Evolutionary conservation across 2,113 vertebrate species (phyloP).

Genomic region (Baryphthengus martii): DNA sequence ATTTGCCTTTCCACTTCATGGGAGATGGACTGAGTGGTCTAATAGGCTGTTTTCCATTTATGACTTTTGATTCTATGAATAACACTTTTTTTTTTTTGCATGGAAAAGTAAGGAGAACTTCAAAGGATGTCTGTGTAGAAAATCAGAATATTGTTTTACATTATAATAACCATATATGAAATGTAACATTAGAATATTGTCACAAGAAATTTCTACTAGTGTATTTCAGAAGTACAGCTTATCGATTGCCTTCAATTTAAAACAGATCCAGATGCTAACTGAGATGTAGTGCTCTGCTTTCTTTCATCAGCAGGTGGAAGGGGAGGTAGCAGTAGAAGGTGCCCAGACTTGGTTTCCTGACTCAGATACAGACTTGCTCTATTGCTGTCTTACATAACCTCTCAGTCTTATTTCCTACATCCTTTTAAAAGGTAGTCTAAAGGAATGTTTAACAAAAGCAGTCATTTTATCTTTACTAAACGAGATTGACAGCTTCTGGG

Average conservation of each 20-base stretch:
- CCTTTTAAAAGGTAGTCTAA: not conserved
- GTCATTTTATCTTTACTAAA: not conserved
- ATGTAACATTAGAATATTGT: not conserved
- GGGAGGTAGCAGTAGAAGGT: not conserved
- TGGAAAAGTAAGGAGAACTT: not conserved
- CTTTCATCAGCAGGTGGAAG: not conserved
- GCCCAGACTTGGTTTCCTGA: not conserved
- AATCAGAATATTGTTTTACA: not conserved
- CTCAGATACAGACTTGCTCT: not conserved
- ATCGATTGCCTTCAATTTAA: not conserved
- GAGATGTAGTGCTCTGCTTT: not conserved
- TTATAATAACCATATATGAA: not conserved
- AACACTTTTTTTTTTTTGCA: fast-evolving
- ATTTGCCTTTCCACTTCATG: not conserved
- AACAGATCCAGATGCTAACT: not conserved
- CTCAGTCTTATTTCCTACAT: not conserved
- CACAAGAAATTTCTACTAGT: not conserved
- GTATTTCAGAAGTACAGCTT: not conserved
- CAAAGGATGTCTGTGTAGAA: not conserved
- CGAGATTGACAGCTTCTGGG: not conserved
- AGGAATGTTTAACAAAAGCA: not conserved
- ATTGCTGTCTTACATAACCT: not conserved
- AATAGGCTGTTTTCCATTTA: not conserved
- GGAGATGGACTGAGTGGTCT: not conserved
- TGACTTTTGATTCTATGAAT: not conserved